A percentile compares a stretch with the other conserved stretches of the same genome.
phyloP scores from a whole-genome alignment of 2,888 invertebrate species.

The Noctua comes region DNA sequence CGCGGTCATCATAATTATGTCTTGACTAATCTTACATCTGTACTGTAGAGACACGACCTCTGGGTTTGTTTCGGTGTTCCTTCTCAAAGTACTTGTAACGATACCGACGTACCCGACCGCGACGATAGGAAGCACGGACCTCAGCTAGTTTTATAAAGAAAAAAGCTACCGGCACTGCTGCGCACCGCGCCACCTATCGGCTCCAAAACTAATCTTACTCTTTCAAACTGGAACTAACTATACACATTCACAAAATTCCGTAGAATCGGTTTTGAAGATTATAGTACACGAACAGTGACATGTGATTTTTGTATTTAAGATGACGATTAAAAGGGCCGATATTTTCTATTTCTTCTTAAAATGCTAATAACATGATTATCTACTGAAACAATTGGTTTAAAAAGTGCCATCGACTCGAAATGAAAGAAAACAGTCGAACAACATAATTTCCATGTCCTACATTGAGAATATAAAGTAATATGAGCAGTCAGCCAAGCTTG shows the following conservation, averaged over 20 bases:
- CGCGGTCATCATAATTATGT: too few species aligned
- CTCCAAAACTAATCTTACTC: not conserved
- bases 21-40: too few species aligned
- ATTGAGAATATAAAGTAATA: constrained; percentile 11
- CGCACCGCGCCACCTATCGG: not conserved
- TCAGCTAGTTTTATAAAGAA: too few species aligned
- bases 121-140: too few species aligned
- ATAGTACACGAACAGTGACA: too few species aligned
- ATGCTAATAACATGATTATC: not conserved
- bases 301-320: not conserved
- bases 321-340: not conserved
- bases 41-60: too few species aligned
- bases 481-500: constrained; percentile 34
- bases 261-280: not conserved
- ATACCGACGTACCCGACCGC: too few species aligned
- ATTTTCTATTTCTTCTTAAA: not conserved
- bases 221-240: not conserved
- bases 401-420: not conserved
- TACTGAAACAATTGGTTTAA: not conserved
- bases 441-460: not conserved
- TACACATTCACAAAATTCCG: not conserved
- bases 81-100: too few species aligned
- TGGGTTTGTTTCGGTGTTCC: too few species aligned
- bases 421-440: not conserved
- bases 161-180: too few species aligned